phyloP scores from a whole-genome alignment of 2,113 vertebrate species.

The Perccottus glenii region DNA sequence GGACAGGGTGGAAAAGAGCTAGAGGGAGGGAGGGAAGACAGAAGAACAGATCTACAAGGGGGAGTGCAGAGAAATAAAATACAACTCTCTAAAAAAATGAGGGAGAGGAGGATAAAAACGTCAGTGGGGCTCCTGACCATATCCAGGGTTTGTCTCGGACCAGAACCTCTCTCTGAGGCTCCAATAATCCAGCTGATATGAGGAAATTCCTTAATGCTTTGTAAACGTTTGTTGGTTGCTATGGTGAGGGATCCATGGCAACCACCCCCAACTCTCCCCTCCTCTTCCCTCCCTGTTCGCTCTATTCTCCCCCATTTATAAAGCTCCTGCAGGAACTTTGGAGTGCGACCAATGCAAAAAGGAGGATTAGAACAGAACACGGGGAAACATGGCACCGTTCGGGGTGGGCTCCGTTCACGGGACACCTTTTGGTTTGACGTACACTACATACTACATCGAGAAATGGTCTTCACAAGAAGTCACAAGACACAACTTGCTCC shows the following conservation, averaged over 20 bases:
- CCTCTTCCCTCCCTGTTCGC: slow-evolving; percentile 24
- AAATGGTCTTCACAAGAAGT: not conserved
- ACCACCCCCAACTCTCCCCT: slow-evolving; percentile 74
- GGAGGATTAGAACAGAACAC: slow-evolving; percentile 54
- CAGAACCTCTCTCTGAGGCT: slow-evolving; percentile 73
- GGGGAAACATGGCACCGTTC: slow-evolving; percentile 36
- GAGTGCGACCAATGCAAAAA: slow-evolving; percentile 59
- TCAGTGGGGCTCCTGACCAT: slow-evolving; percentile 69
- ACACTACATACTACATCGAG: too few relatives aligned
- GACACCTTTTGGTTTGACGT: slow-evolving; percentile 24
- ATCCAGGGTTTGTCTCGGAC: slow-evolving; percentile 75
- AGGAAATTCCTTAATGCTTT: slow-evolving; percentile 88
- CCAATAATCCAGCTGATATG: slow-evolving; percentile 87
- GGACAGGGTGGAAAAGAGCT: slow-evolving; percentile 43
- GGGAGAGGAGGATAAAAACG: slow-evolving; percentile 47
- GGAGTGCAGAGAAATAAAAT: slow-evolving; percentile 28
- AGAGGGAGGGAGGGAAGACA: slow-evolving; percentile 48
- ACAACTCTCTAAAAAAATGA: slow-evolving; percentile 25
- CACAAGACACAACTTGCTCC: slow-evolving; percentile 37
- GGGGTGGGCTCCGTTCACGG: slow-evolving; percentile 49
- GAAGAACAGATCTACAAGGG: slow-evolving; percentile 58
- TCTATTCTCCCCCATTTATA: slow-evolving; percentile 56
- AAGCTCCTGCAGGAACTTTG: slow-evolving; percentile 78
- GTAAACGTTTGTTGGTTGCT: slow-evolving; percentile 85
- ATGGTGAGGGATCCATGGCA: slow-evolving; percentile 82